Base-by-base conservation (phyloP, 2,888 invertebrate species). In the Andrena marginata region DNA sequence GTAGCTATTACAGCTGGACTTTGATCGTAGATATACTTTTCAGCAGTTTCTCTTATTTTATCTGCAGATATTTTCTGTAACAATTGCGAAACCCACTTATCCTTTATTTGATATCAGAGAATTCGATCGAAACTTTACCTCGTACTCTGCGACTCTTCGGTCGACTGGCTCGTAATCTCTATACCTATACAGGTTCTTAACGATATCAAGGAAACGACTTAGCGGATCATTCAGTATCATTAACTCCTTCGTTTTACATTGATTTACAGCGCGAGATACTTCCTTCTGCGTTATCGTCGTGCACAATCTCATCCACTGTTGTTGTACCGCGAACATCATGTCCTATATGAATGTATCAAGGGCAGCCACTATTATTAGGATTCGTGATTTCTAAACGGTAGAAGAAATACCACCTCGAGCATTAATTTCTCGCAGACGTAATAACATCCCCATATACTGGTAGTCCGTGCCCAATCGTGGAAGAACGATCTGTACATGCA, bases 361-460 rank as follows among this genome's bases (percentile, higher is more conserved):
- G 13, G 35, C 54, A 29, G 16, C 20, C 10, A 71, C 67, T 8
- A 13, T 42, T 20, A 8, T 54, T 51, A 23, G 13, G 1, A 6
- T 13, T 23, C 2, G 2, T 7, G 5, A 20, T 6, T 29, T 4
- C n/a, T 1, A 0, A 51, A 62, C 20, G 1, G 13, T 33, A n/a
- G 20, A 20, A 49, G 23, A 49, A 51, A 60, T 85, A 85, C 85
- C 35, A 85, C 85, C 35, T 87, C 79, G 5, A 90, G 68, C 62
- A 91, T 85, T 89, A 92, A 86, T 70, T 83, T 90, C 0, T 92
- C 87, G 0, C 92, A 91, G 2, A 94, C 92, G 71, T 94, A 95
- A 72, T 95, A 95, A 8, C 95, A 90, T 5, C 95, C 95, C 94
- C 95, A 95, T 13, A 95, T 90, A 1, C 95, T 95, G 1, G 94